phyloP scores from a whole-genome alignment of 2,113 vertebrate species.

The Leucoraja erinaceus region DNA sequence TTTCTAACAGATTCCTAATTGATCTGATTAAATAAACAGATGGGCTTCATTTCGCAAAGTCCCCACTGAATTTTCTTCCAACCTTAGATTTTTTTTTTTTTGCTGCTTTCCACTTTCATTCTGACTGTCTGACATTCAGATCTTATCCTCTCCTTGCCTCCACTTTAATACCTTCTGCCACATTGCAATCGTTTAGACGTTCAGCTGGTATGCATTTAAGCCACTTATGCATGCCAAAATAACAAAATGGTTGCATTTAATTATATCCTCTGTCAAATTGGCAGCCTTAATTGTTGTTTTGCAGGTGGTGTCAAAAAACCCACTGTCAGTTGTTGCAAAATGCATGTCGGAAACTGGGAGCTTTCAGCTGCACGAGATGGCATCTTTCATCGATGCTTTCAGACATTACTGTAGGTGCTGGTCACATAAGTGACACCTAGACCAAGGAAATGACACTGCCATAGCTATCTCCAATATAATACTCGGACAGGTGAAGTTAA shows the following conservation, averaged over 20 bases:
- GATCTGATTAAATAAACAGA: not conserved
- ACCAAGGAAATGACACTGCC: not conserved
- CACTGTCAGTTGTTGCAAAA: not conserved
- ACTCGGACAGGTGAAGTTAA: not conserved
- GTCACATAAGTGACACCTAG: not conserved
- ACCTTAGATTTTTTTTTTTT: not conserved
- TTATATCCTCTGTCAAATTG: constrained; percentile 18
- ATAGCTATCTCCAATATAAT: not conserved
- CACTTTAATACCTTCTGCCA: not conserved
- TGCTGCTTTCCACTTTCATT: no score
- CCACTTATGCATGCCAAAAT: not conserved
- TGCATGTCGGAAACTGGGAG: not conserved
- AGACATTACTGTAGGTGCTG: not conserved
- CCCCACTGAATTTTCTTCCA: not conserved
- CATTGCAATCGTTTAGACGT: not conserved
- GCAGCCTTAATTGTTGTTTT: constrained; percentile 5
- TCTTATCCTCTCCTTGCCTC: not conserved
- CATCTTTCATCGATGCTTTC: not conserved
- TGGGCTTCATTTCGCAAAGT: not conserved
- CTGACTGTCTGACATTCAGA: not conserved
- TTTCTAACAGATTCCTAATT: constrained; percentile 6
- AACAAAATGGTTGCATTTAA: not conserved
- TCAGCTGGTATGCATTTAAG: not conserved
- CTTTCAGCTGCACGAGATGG: not conserved
- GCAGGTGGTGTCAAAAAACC: not conserved